Percentiles rank a stretch among this genome's conserved stretches.
These are phyloP conservation scores for Ciconia stormi DNA, from an alignment of 2,113 vertebrate genomes.

Conservation along the genomic window DNA sequence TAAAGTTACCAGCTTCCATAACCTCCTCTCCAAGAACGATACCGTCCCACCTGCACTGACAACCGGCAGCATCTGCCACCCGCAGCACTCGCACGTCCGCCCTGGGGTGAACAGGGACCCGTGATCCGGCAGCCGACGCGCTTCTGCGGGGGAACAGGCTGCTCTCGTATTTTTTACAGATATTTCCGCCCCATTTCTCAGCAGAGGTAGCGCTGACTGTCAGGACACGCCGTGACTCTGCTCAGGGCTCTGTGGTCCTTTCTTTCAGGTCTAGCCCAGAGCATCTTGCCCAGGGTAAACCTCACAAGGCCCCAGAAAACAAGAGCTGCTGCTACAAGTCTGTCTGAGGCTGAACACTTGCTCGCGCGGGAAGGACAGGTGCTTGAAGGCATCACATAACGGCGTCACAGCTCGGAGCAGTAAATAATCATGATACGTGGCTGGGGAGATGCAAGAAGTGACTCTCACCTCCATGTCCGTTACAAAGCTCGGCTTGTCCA, in stretches of 20 bases:
- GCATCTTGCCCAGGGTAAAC: background rate
- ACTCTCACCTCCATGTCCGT: rapidly evolving
- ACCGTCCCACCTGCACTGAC: rapidly evolving
- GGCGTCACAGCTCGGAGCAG: rapidly evolving
- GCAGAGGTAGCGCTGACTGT: background rate
- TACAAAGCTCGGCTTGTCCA: background rate
- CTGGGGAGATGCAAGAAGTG: background rate
- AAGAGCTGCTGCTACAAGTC: background rate
- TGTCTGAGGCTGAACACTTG: background rate
- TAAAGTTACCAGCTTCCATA: background rate
- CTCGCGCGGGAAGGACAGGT: rapidly evolving
- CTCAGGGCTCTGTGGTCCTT: background rate
- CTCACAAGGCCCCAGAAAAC: too few relatives aligned
- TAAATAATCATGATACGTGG: rapidly evolving
- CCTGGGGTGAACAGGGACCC: background rate
- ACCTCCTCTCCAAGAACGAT: background rate
- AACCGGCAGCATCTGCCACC: background rate
- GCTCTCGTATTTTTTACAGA: background rate
- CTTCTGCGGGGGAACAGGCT: background rate
- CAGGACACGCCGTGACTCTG: background rate
- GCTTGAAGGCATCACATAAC: background rate
- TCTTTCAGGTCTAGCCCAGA: background rate
- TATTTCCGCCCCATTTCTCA: background rate
- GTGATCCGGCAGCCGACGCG: rapidly evolving
- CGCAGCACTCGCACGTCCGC: rapidly evolving